Evolutionary conservation across 2,888 invertebrate species (phyloP).

Genomic region (Campopleginae sp.): DNA sequence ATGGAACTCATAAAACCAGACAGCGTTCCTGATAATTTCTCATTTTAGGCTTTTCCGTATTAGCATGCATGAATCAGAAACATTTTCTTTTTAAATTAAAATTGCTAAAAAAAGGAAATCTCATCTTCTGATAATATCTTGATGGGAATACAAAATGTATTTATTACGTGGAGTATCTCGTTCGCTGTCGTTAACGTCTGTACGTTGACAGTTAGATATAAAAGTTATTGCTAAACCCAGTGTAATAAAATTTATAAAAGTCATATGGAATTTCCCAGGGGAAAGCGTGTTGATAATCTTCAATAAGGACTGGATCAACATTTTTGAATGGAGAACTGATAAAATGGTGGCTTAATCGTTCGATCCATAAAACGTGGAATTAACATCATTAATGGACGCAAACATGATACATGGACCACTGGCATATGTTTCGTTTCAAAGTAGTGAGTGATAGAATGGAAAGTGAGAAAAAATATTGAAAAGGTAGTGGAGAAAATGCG

Average conservation of each 20-base stretch:
- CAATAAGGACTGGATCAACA: not conserved
- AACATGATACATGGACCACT: not conserved
- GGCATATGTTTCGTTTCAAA: not conserved
- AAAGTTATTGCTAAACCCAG: not conserved
- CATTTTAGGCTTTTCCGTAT: not conserved
- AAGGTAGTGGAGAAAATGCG: not conserved
- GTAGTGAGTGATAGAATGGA: not conserved
- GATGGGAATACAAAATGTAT: not conserved
- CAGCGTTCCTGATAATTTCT: not conserved
- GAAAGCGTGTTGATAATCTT: constrained; percentile 30
- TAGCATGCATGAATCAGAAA: not conserved
- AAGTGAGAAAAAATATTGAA: not conserved
- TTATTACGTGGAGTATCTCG: not conserved
- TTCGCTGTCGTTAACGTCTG: not conserved
- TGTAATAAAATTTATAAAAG: not conserved
- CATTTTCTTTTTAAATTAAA: no score
- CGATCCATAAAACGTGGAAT: not conserved
- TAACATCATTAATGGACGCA: not conserved
- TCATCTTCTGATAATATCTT: not conserved
- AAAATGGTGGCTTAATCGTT: not conserved
- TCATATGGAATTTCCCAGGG: not conserved
- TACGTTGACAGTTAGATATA: not conserved
- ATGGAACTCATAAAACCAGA: not conserved
- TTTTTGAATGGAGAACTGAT: not conserved
- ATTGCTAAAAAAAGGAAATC: not conserved